phyloP scores from a whole-genome alignment of 2,113 vertebrate species.

The Arvicanthis niloticus region DNA sequence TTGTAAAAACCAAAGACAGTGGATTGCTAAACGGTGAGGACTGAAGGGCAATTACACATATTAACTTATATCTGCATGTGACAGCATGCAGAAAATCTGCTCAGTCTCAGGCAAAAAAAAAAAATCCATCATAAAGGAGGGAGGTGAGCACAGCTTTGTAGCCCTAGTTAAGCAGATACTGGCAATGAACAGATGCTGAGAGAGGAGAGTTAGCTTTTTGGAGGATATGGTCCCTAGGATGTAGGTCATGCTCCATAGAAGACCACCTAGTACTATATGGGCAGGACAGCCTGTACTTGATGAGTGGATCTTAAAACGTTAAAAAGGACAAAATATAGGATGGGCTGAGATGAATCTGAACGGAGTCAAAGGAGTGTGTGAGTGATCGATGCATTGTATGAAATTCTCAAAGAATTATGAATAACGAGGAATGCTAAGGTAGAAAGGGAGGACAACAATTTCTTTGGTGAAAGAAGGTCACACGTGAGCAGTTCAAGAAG shows the following conservation, averaged over 20 bases:
- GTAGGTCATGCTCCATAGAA: background rate
- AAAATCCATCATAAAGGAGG: background rate
- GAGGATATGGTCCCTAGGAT: background rate
- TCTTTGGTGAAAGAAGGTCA: background rate
- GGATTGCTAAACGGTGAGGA: background rate
- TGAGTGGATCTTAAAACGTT: background rate
- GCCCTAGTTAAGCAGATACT: background rate
- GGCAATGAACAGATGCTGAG: background rate
- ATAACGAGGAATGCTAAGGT: background rate
- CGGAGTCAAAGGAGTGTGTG: background rate
- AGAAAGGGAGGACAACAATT: background rate
- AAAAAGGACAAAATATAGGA: background rate
- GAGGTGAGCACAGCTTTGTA: background rate
- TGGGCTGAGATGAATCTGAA: background rate
- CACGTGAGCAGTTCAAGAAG: background rate
- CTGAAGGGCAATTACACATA: background rate
- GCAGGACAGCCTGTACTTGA: background rate
- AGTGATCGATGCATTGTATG: background rate
- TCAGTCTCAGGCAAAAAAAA: background rate
- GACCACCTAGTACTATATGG: background rate
- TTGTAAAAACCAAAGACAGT: background rate
- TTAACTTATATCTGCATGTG: background rate
- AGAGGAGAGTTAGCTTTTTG: background rate
- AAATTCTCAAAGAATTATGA: background rate
- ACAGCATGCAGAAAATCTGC: background rate